Base-by-base conservation (phyloP, 2,113 vertebrate species). In the Columba janthina region DNA sequence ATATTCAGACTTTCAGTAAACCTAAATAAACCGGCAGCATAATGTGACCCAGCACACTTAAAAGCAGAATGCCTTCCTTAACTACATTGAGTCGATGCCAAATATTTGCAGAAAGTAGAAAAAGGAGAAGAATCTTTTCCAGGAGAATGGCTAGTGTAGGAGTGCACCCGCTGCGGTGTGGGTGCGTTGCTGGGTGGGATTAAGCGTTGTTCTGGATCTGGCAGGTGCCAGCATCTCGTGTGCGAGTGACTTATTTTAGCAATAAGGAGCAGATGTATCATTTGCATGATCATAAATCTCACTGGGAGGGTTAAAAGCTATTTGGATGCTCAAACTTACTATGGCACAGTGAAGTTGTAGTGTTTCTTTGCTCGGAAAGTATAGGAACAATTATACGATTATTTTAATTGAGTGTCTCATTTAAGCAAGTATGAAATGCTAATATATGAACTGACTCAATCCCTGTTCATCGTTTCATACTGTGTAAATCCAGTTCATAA, bases 351-450 rank as follows among this genome's bases (percentile, higher is more conserved):
- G 42, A 89, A 84, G 42, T 18, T 83, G 78, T 66, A n/a, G 38
- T 36, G 42, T 66, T 94, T 76, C 70, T 82, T 86, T 64, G 57
- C 53, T 42, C 57, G 40, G 89, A 66, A 83, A 40, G 31, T 64
- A n/a, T 8, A 85, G 78, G 50, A 88, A 66, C 60, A 85, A 87
- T 94, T 82, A 73, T 46, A 62, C 12, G 88, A 78, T 57, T 57
- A 36, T 73, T 67, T 76, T 88, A 82, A 85, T 42, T 24, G 67
- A 70, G 54, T 57, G 71, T 78, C 51, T 88, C 46, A 26, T 91
- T 93, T 77, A 65, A 66, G 64, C 60, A 86, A 53, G 31, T n/a
- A 76, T 36, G 75, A 89, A 85, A 90, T 85, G 42, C 44, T 88
- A 78, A 75, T 61, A 10, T 10, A 12, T 44, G 17, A 78, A 91